A percentile compares a stretch with the other conserved stretches of the same genome.
These are phyloP conservation scores for Theropithecus gelada DNA, from an alignment of 2,113 vertebrate species.

Conservation along the genomic window DNA sequence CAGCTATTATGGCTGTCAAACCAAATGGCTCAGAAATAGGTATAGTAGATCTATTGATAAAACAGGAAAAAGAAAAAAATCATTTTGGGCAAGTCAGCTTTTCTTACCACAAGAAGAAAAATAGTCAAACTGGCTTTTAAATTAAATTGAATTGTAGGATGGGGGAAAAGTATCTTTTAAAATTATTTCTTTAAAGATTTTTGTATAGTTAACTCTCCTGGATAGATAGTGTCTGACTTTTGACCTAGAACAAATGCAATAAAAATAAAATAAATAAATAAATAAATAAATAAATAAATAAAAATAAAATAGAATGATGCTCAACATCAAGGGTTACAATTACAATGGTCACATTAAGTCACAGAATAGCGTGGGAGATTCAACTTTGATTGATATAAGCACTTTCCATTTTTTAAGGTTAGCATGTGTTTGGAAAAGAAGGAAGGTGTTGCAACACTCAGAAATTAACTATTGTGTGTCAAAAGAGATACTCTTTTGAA, in stretches of 20 bases:
- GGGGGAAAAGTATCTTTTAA: neutral
- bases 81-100: conserved; percentile 7
- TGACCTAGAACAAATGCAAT: neutral
- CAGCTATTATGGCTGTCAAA: conserved; percentile 33
- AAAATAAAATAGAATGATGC: neutral
- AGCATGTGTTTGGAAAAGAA: conserved; percentile 27
- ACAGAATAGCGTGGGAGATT: neutral
- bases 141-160: neutral
- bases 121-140: neutral
- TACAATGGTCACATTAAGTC: neutral
- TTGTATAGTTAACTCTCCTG: neutral
- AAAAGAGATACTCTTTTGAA: conserved; percentile 37
- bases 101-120: neutral
- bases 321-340: neutral
- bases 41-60: neutral
- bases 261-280: neutral
- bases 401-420: neutral
- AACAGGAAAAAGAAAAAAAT: neutral
- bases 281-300: neutral
- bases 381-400: neutral
- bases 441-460: neutral
- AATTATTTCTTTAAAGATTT: neutral
- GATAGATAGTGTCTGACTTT: neutral
- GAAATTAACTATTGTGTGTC: conserved; percentile 7
- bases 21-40: conserved; percentile 36